Evolutionary conservation across 2,113 vertebrate species (phyloP), one percentile per base, ranked within the genome.

Genomic region (Sarotherodon lohbergeri): DNA sequence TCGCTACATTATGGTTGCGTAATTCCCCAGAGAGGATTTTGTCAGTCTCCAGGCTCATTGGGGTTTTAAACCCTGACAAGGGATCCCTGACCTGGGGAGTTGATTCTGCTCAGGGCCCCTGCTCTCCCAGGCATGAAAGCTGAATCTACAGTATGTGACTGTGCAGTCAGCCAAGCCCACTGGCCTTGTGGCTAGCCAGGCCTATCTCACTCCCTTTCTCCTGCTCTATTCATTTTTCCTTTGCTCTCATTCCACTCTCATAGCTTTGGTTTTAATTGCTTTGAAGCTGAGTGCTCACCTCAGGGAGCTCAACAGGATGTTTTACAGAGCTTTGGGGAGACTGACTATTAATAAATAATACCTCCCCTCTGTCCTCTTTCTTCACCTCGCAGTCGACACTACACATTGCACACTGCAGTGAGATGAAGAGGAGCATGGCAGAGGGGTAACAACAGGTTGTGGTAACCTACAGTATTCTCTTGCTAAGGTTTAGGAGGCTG

Each of bases 331-430:
- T 94, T 94, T 92, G 86, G 90, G 95, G 94, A 94, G 93, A 85
- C 86, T 13, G 92, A 87, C 93, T 93, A 95, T 95, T 94, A 94
- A 95, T 95, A 96, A 96, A 93, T 95, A 95, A 96, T 94, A 90
- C 87, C 81, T 85, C 86, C 82, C 87, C 66, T 85, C 71, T 86
- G 86, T 91, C 86, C 89, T 92, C 79, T 43, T 68, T 83, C 84
- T 89, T 85, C 83, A 79, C 80, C 41, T 84, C 54, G 11, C 29
- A 59, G 17, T 82, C 79, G 39, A 32, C 83, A 81, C 82, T 68
- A 78, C 81, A 56, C 46, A n/a, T 50, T 78, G 73, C 46, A 78
- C 73, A 80, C 81, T 61, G 80, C 76, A 56, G 82, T 43, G 19
- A 61, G 80, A 90, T 76, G 61, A 79, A 80, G 83, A 32, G 81